Percentiles rank a stretch among this genome's conserved stretches.
phyloP scores from a whole-genome alignment of 2,888 invertebrate species.

The Lochmaea crataegi region DNA sequence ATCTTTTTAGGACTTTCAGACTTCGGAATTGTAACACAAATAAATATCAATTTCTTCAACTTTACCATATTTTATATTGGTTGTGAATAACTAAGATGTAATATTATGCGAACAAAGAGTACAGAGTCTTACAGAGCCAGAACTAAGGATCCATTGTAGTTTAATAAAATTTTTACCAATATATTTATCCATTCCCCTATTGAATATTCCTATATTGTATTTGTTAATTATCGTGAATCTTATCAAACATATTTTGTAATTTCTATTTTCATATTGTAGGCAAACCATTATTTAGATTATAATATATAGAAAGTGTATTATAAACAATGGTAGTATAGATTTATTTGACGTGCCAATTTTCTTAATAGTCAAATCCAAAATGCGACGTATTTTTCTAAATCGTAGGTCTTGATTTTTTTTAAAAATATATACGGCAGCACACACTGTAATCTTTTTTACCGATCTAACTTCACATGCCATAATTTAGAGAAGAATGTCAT shows the following conservation, averaged over 20 bases:
- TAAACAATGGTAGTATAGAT: slow-evolving; percentile 26
- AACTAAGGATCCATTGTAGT: slow-evolving; percentile 9
- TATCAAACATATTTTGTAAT: slow-evolving; percentile 41
- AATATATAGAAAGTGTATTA: slow-evolving; percentile 29
- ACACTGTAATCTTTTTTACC: too few species aligned
- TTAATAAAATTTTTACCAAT: slow-evolving; percentile 35
- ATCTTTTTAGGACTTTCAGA: too few species aligned
- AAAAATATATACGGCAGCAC: too few species aligned
- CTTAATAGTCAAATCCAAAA: slow-evolving; percentile 14
- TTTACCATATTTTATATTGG: background rate
- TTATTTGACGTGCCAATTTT: slow-evolving; percentile 42
- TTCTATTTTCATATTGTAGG: slow-evolving; percentile 47
- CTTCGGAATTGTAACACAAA: too few species aligned
- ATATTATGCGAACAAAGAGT: too few species aligned
- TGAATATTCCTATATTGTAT: slow-evolving; percentile 40
- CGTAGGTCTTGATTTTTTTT: slow-evolving; percentile 18
- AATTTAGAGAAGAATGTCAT: too few species aligned
- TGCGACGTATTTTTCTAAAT: slow-evolving; percentile 16
- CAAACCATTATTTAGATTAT: slow-evolving; percentile 30
- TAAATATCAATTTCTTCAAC: too few species aligned
- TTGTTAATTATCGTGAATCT: slow-evolving; percentile 31
- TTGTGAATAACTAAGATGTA: background rate
- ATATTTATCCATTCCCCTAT: slow-evolving; percentile 46
- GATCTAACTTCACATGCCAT: too few species aligned
- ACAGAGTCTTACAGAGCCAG: slow-evolving; percentile 13